phyloP scores from a whole-genome alignment of 2,113 vertebrate species.

The Nibea coibor region DNA sequence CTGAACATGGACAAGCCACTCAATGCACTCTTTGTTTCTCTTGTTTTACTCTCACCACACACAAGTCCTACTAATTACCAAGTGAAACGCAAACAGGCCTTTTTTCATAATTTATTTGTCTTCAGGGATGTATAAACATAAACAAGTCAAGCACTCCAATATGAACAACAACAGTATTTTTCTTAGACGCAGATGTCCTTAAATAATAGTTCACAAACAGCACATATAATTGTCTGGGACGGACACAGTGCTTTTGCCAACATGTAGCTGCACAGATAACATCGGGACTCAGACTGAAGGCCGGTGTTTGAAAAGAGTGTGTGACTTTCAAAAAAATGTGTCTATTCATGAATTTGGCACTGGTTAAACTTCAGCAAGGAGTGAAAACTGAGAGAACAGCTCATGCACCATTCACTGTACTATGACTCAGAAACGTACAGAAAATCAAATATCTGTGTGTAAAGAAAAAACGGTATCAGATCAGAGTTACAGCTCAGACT shows the following conservation, averaged over 20 bases:
- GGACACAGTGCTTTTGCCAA: neutral
- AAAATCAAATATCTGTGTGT: neutral
- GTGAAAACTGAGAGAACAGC: conserved; percentile 17
- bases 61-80: neutral
- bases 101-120: conserved; percentile 1
- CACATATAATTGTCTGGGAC: conserved; percentile 26
- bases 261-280: conserved; percentile 23
- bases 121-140: neutral
- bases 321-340: neutral
- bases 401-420: conserved; percentile 50
- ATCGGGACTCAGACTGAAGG: conserved; percentile 25
- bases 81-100: neutral
- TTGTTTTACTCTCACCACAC: conserved; percentile 6
- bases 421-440: conserved; percentile 17
- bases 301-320: conserved; percentile 9
- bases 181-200: conserved; percentile 53
- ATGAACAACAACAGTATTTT: conserved; percentile 54
- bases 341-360: conserved; percentile 38
- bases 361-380: conserved; percentile 7
- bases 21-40: conserved; percentile 49
- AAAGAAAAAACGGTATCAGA: conserved; percentile 3
- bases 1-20: neutral
- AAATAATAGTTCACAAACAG: conserved; percentile 62
- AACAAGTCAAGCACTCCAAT: conserved; percentile 14
- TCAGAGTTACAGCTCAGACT: conserved; percentile 16